Evolutionary conservation across 2,113 vertebrate genomes (phyloP).

Genomic region (Neofelis nebulosa): DNA sequence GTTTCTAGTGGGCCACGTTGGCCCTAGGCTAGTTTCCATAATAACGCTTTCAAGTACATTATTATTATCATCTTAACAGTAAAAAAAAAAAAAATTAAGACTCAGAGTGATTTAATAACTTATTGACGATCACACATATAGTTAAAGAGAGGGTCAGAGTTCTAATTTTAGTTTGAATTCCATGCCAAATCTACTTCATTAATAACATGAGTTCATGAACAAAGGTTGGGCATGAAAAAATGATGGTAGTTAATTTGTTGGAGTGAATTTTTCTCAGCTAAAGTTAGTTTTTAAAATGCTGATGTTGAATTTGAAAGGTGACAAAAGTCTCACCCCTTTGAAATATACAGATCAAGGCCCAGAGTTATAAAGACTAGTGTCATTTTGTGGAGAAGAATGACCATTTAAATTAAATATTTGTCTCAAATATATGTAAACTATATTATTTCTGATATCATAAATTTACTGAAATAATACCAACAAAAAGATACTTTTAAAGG

Average conservation of each 20-base stretch:
- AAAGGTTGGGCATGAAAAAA: not conserved
- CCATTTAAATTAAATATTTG: conserved; percentile 8
- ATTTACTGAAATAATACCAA: not conserved
- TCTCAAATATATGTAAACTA: not conserved
- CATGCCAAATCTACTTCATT: not conserved
- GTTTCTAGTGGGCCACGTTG: not conserved
- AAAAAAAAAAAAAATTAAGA: conserved; percentile 51
- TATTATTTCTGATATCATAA: not conserved
- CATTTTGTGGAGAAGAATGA: not conserved
- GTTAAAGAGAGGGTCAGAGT: not conserved
- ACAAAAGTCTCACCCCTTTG: not conserved
- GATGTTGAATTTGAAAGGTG: not conserved
- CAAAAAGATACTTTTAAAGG: not conserved
- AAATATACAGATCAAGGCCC: not conserved
- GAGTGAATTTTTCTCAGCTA: not conserved
- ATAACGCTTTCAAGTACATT: not conserved
- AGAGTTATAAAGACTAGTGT: not conserved
- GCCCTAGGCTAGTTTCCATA: not conserved
- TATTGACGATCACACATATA: not conserved
- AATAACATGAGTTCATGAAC: not conserved
- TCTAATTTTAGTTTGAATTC: conserved; percentile 15
- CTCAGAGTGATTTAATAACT: not conserved
- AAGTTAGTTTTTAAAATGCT: conserved; percentile 9
- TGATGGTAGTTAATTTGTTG: conserved; percentile 9
- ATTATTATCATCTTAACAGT: not conserved